These are phyloP conservation scores for Saccopteryx leptura DNA, from an alignment of 2,113 vertebrate species.

Conservation along the genomic window DNA sequence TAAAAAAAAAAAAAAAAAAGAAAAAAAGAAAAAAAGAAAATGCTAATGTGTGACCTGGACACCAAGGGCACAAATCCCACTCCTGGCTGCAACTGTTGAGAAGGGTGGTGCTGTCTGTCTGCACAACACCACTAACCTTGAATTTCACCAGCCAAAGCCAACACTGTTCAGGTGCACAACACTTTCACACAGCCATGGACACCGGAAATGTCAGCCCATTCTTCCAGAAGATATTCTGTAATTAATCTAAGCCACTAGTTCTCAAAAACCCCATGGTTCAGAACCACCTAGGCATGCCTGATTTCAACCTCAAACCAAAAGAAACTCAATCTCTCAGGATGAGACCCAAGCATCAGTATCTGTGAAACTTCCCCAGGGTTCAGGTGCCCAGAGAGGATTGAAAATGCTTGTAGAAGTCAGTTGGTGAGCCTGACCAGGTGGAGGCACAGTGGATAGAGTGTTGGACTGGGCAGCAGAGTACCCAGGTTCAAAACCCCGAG, in stretches of 20 bases:
- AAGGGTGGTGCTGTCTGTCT: not conserved
- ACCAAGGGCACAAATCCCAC: not conserved
- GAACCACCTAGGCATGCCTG: not conserved
- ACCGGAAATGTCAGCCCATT: not conserved
- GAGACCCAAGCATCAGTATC: not conserved
- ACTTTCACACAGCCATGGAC: not conserved
- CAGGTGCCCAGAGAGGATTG: not conserved
- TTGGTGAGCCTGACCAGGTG: not conserved
- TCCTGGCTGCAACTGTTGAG: not conserved
- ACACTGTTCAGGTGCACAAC: accelerated
- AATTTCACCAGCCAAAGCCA: not conserved
- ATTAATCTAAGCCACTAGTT: not conserved
- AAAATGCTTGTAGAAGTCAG: not conserved
- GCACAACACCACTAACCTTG: not conserved
- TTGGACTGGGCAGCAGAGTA: too few species aligned
- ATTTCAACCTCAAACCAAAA: not conserved
- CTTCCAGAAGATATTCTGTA: not conserved
- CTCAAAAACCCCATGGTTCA: not conserved
- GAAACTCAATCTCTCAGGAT: not conserved
- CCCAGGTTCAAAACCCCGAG: too few species aligned
- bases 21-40: too few species aligned
- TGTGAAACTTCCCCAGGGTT: not conserved
- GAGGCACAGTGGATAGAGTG: too few species aligned
- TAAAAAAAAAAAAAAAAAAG: too few species aligned
- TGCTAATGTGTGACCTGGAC: not conserved